Evolutionary conservation across 2,888 invertebrate species (phyloP), one percentile per base, ranked within the genome.

Genomic region (Thecophora atra): DNA sequence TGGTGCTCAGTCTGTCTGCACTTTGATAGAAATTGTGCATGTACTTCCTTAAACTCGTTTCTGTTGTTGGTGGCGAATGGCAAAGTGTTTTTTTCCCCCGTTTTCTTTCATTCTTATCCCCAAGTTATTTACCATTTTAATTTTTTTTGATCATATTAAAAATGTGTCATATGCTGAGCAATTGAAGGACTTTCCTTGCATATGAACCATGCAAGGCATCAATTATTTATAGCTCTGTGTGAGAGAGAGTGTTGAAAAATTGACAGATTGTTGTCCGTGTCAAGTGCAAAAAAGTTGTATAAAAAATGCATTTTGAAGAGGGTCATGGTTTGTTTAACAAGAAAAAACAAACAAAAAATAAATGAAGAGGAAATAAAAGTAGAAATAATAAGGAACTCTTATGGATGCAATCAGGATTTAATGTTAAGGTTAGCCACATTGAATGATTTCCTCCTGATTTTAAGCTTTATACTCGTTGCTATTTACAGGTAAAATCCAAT

Each of bases 91-190:
- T 37, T 62, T 62, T 1, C 37, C 21, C 24, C 17, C 19, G 15
- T 47, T 44, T 64, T 44, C n/a, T n/a, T n/a, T n/a, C n/a, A n/a
- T n/a, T 19, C 44, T 64, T 64, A 24, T 15, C 64, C 47, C 24
- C 44, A 24, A 24, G 44, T 64, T 13, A 21, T 63, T 63, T 11
- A 5, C 19, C 7, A 7, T 19, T 37, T 3, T 19, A 6, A 42
- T 63, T 28, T 44, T 63, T 63, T 63, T 60, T 30, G 30, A 28
- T 21, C 51, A 30, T 52, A 28, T 66, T 66, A 68, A 58, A 58
- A 68, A 68, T 68, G 58, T 68, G 56, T 58, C 56, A 54, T 67
- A 67, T 68, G 58, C 13, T 65, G 37, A 28, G 51, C 56, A 7
- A 26, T 17, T 67, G 17, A 68, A 68, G 42, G 37, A 19, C 42